Conservation (phyloP, 2,888 invertebrate species). For the Torymus texanus region DNA sequence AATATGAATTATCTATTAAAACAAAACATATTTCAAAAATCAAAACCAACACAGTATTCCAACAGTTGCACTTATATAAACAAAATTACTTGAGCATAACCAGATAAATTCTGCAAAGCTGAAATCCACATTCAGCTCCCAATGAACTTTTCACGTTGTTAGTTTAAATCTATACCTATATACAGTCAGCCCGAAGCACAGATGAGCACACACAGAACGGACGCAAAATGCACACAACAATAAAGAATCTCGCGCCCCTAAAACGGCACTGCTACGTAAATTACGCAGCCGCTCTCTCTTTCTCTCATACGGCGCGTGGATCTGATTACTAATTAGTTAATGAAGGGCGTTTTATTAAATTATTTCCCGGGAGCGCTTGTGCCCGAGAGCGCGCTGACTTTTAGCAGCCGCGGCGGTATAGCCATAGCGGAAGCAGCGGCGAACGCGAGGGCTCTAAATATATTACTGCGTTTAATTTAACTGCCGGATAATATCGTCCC, state of each 20-base stretch:
- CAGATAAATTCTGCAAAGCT: too few relatives aligned
- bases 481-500: constrained; percentile 51
- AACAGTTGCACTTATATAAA: too few relatives aligned
- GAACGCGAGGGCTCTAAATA: constrained; percentile 12
- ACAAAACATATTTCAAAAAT: too few relatives aligned
- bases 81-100: too few relatives aligned
- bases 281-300: not conserved
- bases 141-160: not conserved
- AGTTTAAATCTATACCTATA: not conserved
- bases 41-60: too few relatives aligned
- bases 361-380: constrained; percentile 46
- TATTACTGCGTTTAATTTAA: constrained; percentile 40
- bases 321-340: constrained; percentile 64
- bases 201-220: too few relatives aligned
- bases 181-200: too few relatives aligned
- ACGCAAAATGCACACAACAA: not conserved
- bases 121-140: not conserved
- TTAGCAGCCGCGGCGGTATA: constrained; percentile 6
- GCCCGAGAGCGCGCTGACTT: constrained; percentile 27
- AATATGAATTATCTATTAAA: too few relatives aligned
- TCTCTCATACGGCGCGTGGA: not conserved
- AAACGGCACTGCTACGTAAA: constrained; percentile 4
- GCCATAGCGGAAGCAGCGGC: too few relatives aligned
- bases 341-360: constrained; percentile 63
- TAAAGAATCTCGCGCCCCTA: not conserved